A percentile compares a stretch with the other conserved stretches of the same genome.
These are phyloP conservation scores for Pectinophora gossypiella DNA, from an alignment of 1,140 invertebrate species.

Conservation along the genomic window DNA sequence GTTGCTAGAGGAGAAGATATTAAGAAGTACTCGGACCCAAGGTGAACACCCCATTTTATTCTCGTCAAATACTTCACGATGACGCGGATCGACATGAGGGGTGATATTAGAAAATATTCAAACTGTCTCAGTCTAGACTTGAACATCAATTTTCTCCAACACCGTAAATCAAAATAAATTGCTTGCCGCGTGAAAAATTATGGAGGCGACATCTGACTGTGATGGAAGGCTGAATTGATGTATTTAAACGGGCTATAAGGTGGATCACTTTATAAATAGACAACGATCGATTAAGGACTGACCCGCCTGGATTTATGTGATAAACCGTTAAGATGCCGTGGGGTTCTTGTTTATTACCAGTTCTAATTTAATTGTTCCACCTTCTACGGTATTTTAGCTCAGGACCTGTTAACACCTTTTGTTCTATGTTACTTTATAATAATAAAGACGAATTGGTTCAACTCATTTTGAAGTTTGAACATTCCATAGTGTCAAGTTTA, in stretches of 20 bases:
- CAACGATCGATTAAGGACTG: constrained; percentile 14
- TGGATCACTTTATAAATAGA: constrained; percentile 19
- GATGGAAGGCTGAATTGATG: neutral
- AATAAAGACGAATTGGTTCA: too few species aligned
- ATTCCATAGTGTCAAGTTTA: too few species aligned
- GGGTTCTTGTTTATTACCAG: neutral
- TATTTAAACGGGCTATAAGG: neutral
- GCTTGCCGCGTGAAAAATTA: neutral
- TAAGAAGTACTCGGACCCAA: neutral
- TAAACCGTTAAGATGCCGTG: neutral
- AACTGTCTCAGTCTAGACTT: neutral
- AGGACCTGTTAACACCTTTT: neutral
- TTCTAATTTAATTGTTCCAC: neutral
- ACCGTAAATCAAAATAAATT: constrained; percentile 2
- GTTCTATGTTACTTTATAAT: too few species aligned
- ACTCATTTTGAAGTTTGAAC: too few species aligned
- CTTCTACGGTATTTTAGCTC: neutral
- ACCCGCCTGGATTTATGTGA: neutral
- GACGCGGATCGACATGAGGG: neutral
- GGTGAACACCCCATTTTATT: neutral
- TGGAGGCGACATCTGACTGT: constrained; percentile 1
- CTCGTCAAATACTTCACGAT: neutral
- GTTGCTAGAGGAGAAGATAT: constrained; percentile 1
- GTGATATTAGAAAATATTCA: constrained; percentile 1
- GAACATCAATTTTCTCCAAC: constrained; percentile 1